These are phyloP conservation scores for Noctua fimbriata DNA, from an alignment of 2,888 invertebrate species.

Conservation along the genomic window DNA sequence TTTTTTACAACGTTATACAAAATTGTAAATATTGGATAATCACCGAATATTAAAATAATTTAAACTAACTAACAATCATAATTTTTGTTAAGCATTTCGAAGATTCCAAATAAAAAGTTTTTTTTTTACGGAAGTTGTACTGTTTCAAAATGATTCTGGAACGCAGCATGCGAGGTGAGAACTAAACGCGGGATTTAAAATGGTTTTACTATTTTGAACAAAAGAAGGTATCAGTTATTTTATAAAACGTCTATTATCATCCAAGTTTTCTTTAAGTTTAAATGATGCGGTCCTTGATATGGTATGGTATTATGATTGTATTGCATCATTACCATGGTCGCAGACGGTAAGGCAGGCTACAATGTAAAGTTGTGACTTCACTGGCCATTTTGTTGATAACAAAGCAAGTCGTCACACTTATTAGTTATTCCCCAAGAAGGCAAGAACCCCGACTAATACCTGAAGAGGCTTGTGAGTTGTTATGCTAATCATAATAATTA, in stretches of 20 bases:
- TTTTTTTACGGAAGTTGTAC: conserved; percentile 13
- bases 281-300: neutral
- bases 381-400: neutral
- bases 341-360: neutral
- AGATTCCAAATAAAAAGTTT: neutral
- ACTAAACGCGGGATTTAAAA: conserved; percentile 18
- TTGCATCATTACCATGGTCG: neutral
- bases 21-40: too few relatives aligned
- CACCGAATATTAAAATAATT: neutral
- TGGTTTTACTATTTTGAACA: neutral
- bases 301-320: neutral
- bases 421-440: neutral
- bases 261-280: neutral
- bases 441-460: neutral
- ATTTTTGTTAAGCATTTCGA: neutral
- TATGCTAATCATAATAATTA: neutral
- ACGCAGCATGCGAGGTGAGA: conserved; percentile 14
- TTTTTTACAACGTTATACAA: neutral
- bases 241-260: neutral
- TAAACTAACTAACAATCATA: neutral
- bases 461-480: neutral
- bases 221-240: neutral
- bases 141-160: conserved; percentile 25
- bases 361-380: neutral
- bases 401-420: neutral